These are phyloP conservation scores for Entosphenus tridentatus DNA, from an alignment of 2,113 vertebrate species.

Conservation along the genomic window DNA sequence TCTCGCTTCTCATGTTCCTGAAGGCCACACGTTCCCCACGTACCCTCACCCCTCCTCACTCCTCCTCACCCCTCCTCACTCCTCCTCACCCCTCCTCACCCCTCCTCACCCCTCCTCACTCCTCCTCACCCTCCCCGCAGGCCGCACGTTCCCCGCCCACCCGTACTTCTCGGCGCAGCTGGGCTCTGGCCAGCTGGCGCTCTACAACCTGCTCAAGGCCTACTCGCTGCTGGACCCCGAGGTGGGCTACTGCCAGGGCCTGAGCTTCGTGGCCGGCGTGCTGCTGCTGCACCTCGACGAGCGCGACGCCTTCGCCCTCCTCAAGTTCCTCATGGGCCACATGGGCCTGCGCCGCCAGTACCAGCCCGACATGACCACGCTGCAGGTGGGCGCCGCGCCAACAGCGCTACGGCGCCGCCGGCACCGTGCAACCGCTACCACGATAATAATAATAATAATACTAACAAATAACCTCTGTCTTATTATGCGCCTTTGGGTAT, in stretches of 20 bases:
- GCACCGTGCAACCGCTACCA: too few relatives aligned
- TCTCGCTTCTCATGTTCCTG: too few relatives aligned
- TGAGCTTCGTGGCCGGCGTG: slow-evolving; percentile 43
- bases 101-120: too few relatives aligned
- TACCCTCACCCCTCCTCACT: too few relatives aligned
- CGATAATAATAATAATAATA: too few relatives aligned
- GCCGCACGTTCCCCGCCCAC: slow-evolving; percentile 42
- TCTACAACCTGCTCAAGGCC: slow-evolving; percentile 45
- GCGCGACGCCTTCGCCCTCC: slow-evolving; percentile 39
- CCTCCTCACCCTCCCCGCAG: slow-evolving; percentile 17
- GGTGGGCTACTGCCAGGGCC: slow-evolving; percentile 45
- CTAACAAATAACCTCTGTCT: too few relatives aligned
- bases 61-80: too few relatives aligned
- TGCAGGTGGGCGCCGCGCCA: slow-evolving; percentile 24
- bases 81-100: too few relatives aligned
- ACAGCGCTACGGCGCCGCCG: too few relatives aligned
- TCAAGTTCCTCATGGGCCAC: slow-evolving; percentile 46
- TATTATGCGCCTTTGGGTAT: too few relatives aligned
- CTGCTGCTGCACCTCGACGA: slow-evolving; percentile 42
- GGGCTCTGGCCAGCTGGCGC: slow-evolving; percentile 38
- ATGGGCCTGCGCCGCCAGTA: slow-evolving; percentile 40
- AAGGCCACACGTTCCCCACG: too few relatives aligned
- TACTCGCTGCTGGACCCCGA: slow-evolving; percentile 44
- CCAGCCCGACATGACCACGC: slow-evolving; percentile 41
- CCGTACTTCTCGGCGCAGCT: slow-evolving; percentile 41